These are phyloP conservation scores for Dufourea novaeangliae DNA, from an alignment of 1,140 invertebrate species.

Conservation along the genomic window DNA sequence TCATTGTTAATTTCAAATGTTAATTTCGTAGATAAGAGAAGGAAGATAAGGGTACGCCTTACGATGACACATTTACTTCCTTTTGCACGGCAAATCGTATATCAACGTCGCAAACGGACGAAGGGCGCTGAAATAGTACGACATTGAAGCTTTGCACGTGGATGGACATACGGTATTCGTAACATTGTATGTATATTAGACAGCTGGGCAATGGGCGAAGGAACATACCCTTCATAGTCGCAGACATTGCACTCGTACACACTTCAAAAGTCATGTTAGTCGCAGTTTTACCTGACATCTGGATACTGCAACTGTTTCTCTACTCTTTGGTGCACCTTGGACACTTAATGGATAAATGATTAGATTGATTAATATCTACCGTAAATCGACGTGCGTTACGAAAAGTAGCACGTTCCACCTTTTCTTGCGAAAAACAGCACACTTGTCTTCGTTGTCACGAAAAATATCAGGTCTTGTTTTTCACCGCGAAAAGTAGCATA, in stretches of 20 bases:
- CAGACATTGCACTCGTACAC: constrained; percentile 29
- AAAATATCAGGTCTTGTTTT: no score
- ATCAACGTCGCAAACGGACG: constrained; percentile 57
- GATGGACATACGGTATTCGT: constrained; percentile 70
- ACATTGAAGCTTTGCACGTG: constrained; percentile 52
- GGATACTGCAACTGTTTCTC: constrained; percentile 6
- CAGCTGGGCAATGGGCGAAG: constrained; percentile 72
- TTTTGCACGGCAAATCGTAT: constrained; percentile 14
- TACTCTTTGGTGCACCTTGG: background rate
- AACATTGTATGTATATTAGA: constrained; percentile 79
- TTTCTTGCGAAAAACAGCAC: no score
- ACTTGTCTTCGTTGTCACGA: no score
- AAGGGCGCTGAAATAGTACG: constrained; percentile 41
- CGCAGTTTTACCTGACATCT: constrained; percentile 15
- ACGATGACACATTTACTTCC: constrained; percentile 22
- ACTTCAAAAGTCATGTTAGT: constrained; percentile 44
- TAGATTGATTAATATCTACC: background rate
- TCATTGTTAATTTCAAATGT: constrained; percentile 1
- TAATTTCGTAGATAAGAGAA: background rate
- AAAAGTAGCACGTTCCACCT: no score
- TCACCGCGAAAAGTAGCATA: no score
- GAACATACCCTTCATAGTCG: constrained; percentile 52
- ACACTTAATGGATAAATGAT: background rate
- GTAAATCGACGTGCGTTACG: no score
- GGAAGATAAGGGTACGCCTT: background rate